Evolutionary conservation across 2,113 vertebrate species (phyloP).

Genomic region (Neoarius graeffei): DNA sequence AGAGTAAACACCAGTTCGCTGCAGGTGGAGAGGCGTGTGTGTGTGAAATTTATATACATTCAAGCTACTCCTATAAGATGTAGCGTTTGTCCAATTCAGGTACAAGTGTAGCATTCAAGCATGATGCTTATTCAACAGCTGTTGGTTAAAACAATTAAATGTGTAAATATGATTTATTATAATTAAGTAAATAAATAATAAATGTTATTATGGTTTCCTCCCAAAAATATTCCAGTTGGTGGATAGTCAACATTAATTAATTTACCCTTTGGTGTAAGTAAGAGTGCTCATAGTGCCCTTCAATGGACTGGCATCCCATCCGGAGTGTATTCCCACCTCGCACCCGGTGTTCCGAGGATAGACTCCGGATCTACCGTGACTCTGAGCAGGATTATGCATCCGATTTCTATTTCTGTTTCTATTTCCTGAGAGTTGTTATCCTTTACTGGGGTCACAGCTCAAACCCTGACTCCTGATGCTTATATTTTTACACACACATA

Average conservation of each 20-base stretch:
- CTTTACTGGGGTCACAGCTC: not conserved
- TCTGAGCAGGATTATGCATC: not conserved
- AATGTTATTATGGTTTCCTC: no score
- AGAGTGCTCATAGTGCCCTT: not conserved
- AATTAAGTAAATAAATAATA: not conserved
- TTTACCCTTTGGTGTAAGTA: not conserved
- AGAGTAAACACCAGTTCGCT: constrained; percentile 47
- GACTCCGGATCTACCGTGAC: not conserved
- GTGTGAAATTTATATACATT: not conserved
- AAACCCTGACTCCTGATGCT: not conserved
- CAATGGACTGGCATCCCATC: not conserved
- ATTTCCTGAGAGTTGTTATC: not conserved
- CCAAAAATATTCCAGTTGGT: no score
- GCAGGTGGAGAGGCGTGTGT: constrained; percentile 68
- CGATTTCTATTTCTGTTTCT: not conserved
- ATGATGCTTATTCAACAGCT: not conserved
- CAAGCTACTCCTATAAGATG: not conserved
- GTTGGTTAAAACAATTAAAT: not conserved
- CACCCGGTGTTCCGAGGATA: not conserved
- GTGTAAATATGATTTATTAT: not conserved
- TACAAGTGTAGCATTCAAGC: not conserved
- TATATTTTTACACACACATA: not conserved
- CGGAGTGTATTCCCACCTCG: not conserved
- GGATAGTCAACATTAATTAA: no score
- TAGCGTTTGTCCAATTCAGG: not conserved